Evolutionary conservation across 2,888 invertebrate species (phyloP).

Genomic region (Eupithecia subumbrata): DNA sequence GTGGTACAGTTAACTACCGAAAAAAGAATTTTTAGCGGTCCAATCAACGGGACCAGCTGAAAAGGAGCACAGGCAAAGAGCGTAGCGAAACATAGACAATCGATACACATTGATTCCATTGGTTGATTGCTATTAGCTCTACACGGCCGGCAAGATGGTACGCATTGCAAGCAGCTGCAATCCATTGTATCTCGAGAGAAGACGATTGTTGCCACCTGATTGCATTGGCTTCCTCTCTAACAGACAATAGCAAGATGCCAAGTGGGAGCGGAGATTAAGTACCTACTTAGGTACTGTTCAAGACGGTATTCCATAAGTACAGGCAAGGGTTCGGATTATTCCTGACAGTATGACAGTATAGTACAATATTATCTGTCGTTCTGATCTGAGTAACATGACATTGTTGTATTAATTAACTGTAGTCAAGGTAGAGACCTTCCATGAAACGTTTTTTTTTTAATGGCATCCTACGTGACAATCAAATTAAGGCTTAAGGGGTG

Average conservation of each 20-base stretch:
- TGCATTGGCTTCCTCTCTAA: slow-evolving; percentile 22
- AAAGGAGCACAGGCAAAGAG: too few relatives aligned
- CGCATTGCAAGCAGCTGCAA: not conserved
- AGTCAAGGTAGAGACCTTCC: too few relatives aligned
- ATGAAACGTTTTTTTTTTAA: too few relatives aligned
- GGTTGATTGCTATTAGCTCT: not conserved
- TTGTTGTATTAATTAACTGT: too few relatives aligned
- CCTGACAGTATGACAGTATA: not conserved
- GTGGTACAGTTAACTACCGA: too few relatives aligned
- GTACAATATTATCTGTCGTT: too few relatives aligned
- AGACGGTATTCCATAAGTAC: not conserved
- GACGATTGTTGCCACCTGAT: slow-evolving; percentile 26
- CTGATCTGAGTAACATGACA: too few relatives aligned
- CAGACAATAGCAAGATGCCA: slow-evolving; percentile 3
- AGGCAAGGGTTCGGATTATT: not conserved
- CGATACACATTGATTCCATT: not conserved
- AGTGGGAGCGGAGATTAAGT: not conserved
- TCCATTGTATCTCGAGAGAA: slow-evolving; percentile 20
- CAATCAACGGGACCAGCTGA: too few relatives aligned
- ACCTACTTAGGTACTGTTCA: not conserved
- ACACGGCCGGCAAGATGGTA: not conserved
- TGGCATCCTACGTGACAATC: too few relatives aligned
- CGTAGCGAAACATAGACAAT: too few relatives aligned
- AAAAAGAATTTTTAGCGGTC: too few relatives aligned
- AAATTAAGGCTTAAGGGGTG: too few relatives aligned